These are phyloP conservation scores for Sycon ciliatum DNA, from an alignment of 37 sponge, comb jelly and placozoan genomes.

Conservation along the genomic window DNA sequence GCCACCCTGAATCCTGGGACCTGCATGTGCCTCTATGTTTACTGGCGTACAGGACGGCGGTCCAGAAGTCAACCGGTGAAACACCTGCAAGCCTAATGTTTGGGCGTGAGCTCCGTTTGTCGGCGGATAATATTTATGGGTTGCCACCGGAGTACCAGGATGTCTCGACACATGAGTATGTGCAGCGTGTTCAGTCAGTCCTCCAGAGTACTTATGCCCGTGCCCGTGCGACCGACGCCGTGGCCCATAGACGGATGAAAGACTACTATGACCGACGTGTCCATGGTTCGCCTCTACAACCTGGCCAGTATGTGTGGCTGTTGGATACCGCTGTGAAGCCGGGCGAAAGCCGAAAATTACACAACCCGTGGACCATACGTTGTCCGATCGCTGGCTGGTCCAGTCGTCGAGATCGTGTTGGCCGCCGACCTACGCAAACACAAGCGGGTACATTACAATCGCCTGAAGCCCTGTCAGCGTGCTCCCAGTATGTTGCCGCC, in stretches of 20 bases:
- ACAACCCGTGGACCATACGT: conserved; percentile 27
- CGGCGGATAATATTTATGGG: conserved; percentile 12
- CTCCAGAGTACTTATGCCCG: not conserved
- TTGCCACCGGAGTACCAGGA: not conserved
- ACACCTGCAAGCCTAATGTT: conserved; percentile 20
- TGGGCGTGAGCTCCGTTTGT: conserved; percentile 16
- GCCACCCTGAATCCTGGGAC: too few relatives aligned
- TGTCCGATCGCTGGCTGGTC: too few relatives aligned
- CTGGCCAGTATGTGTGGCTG: conserved; percentile 25
- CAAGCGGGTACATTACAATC: too few relatives aligned
- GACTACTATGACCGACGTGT: conserved; percentile 13
- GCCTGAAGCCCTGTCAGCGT: too few relatives aligned
- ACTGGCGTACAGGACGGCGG: too few relatives aligned
- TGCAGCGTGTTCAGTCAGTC: not conserved
- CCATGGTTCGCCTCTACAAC: conserved; percentile 3
- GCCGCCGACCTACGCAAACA: too few relatives aligned
- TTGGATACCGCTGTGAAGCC: conserved; percentile 20
- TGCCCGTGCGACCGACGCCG: not conserved
- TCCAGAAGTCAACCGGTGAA: not conserved
- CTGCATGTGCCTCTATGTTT: not conserved
- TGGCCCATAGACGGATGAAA: conserved; percentile 5
- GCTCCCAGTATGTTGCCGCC: too few relatives aligned
- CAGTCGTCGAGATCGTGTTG: too few relatives aligned
- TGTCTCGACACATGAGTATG: not conserved
- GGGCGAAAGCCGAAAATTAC: conserved; percentile 1